A percentile compares a stretch with the other conserved stretches of the same genome.
phyloP scores from a whole-genome alignment of 1,140 invertebrate genomes.

The Laodelphax striatellus region DNA sequence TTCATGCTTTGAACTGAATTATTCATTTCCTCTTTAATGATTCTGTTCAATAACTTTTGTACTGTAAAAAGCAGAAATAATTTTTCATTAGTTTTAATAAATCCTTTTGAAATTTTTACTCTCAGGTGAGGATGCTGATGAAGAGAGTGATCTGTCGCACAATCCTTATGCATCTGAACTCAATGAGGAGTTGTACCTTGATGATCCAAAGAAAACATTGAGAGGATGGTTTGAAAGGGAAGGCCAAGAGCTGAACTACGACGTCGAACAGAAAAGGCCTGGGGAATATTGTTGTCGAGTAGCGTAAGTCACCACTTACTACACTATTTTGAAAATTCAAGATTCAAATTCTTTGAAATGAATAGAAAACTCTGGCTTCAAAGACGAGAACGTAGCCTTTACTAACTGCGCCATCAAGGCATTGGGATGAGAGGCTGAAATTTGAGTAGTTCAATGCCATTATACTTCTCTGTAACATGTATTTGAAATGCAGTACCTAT shows the following conservation, averaged over 20 bases:
- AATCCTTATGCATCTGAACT: slow-evolving; percentile 71
- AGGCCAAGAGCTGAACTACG: slow-evolving; percentile 65
- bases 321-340: no score
- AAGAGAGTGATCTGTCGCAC: slow-evolving; percentile 64
- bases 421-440: no score
- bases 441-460: no score
- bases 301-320: slow-evolving; percentile 38
- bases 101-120: slow-evolving; percentile 17
- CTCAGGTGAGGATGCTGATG: slow-evolving; percentile 75
- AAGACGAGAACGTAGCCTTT: no score
- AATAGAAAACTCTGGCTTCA: no score
- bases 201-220: slow-evolving; percentile 92
- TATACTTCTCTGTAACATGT: no score
- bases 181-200: slow-evolving; percentile 80
- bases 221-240: slow-evolving; percentile 92
- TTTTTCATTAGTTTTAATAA: background rate
- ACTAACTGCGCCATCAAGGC: no score
- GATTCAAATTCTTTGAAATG: background rate
- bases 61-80: no score
- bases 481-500: no score
- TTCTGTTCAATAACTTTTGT: no score
- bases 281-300: slow-evolving; percentile 63
- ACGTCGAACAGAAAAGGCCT: slow-evolving; percentile 66
- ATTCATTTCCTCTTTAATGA: no score
- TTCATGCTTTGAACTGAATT: no score